Conservation (phyloP, 2,113 vertebrate species). For the Corvus hawaiiensis region DNA sequence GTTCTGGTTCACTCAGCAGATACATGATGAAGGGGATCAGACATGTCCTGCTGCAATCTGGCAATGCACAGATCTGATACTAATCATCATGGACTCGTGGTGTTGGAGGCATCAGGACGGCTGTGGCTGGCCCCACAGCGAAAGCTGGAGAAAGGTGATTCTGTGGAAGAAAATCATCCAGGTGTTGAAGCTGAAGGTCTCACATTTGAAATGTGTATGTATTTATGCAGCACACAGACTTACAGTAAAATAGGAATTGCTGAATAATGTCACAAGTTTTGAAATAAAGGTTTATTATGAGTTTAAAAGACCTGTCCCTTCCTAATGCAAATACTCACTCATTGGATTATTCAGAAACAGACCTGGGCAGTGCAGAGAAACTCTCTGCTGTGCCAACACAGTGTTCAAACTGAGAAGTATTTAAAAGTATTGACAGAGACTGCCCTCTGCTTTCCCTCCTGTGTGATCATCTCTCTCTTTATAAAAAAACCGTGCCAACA, state of each 20-base stretch:
- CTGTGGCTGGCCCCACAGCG: neutral
- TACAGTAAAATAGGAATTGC: neutral
- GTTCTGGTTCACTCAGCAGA: neutral
- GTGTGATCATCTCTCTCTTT: neutral
- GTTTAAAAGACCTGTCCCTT: neutral
- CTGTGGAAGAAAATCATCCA: neutral
- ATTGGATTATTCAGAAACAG: neutral
- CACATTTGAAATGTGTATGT: neutral
- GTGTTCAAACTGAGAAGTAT: neutral
- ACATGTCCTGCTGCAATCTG: neutral
- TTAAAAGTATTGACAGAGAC: neutral
- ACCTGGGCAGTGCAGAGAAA: neutral
- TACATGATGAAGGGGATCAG: neutral
- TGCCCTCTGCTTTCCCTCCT: neutral
- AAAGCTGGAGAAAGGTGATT: neutral
- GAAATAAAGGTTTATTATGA: neutral
- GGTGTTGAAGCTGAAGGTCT: neutral
- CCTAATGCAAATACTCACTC: neutral
- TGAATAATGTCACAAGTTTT: neutral
- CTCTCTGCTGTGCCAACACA: neutral
- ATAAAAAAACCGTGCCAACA: neutral
- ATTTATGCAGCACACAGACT: neutral
- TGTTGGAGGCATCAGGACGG: neutral
- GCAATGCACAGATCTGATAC: neutral
- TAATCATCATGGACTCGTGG: accelerated